A percentile compares a stretch with the other conserved stretches of the same genome.
These are phyloP conservation scores for Lottia gigantea DNA, from an alignment of 2,888 invertebrate species.

Conservation along the genomic window DNA sequence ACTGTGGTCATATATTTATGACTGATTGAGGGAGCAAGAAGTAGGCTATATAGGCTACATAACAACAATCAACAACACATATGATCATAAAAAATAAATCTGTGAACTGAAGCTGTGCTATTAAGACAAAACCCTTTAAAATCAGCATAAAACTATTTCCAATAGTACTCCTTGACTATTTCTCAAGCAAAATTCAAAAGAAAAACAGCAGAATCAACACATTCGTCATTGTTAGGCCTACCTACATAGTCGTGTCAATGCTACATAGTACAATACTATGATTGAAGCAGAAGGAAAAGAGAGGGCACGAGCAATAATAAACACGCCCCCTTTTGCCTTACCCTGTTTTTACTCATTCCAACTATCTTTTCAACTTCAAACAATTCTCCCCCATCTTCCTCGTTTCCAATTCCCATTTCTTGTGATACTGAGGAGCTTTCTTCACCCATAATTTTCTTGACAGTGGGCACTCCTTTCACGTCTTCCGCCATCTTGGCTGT, in stretches of 20 bases:
- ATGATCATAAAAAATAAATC: too few species aligned
- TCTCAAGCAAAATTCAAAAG: too few species aligned
- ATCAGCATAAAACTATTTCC: too few species aligned
- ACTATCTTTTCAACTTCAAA: conserved; percentile 54
- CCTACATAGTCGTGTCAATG: not conserved
- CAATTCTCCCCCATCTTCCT: conserved; percentile 39
- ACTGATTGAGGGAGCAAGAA: too few species aligned
- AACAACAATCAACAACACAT: too few species aligned
- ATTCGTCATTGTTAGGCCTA: too few species aligned
- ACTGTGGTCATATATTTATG: too few species aligned
- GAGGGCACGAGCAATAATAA: not conserved
- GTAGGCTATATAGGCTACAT: too few species aligned
- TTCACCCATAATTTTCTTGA: conserved; percentile 26
- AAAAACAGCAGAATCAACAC: too few species aligned
- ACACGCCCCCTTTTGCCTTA: conserved; percentile 35
- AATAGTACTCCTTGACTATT: too few species aligned
- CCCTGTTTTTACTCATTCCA: conserved; percentile 44
- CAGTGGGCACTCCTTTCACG: conserved; percentile 25
- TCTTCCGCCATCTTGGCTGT: conserved; percentile 42
- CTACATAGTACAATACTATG: not conserved
- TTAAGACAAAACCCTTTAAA: too few species aligned
- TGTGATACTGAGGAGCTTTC: conserved; percentile 18
- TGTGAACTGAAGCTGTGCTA: too few species aligned
- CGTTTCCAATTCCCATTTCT: conserved; percentile 23
- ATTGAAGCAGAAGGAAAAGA: not conserved